Conservation (phyloP, 2,113 vertebrate genomes). For the Cheirogaleus medius region DNA sequence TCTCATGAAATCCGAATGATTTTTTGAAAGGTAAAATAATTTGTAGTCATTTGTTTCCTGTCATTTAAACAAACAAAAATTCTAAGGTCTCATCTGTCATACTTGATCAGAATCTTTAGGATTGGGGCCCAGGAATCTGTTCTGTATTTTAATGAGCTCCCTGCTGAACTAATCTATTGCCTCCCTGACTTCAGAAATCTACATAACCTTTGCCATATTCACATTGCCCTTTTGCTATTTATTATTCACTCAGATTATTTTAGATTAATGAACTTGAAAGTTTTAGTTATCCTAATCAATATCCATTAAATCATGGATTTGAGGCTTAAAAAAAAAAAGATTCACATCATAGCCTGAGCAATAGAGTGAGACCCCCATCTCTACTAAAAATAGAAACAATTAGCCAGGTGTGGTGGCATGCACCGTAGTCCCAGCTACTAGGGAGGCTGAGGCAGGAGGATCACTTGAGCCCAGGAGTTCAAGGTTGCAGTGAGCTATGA, state of each 20-base stretch:
- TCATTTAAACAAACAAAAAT: not conserved
- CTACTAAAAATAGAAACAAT: no score
- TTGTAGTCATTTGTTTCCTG: not conserved
- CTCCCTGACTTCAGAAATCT: not conserved
- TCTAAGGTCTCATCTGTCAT: not conserved
- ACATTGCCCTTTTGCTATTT: not conserved
- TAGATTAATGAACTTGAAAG: not conserved
- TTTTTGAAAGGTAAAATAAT: not conserved
- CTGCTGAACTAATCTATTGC: not conserved
- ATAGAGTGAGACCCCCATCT: no score
- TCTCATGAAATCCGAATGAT: not conserved
- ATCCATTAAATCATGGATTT: not conserved
- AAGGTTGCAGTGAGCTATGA: no score
- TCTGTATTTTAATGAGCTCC: not conserved
- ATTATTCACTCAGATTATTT: not conserved
- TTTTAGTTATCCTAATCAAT: not conserved
- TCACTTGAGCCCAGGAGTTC: no score
- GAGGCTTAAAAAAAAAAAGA: not conserved
- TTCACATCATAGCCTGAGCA: no score
- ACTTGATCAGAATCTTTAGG: not conserved
- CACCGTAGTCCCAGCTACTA: no score
- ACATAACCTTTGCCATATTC: not conserved
- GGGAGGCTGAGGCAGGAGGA: no score
- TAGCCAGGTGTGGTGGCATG: no score
- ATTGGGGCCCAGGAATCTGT: not conserved